These are phyloP conservation scores for Sphaeridia pumilis DNA, from an alignment of 2,888 invertebrate genomes.

Conservation along the genomic window DNA sequence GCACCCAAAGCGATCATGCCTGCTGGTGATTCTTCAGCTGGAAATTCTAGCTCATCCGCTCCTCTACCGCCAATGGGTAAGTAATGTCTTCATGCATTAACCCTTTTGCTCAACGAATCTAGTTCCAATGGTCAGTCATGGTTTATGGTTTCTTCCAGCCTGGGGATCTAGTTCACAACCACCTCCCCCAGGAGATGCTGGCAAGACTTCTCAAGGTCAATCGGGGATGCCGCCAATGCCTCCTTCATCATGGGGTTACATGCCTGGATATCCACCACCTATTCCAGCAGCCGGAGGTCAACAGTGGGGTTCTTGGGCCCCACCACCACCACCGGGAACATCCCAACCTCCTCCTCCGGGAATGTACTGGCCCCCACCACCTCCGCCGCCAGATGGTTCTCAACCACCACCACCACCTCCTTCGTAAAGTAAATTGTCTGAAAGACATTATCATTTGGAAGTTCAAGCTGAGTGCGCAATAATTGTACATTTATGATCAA, in stretches of 20 bases:
- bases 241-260: neutral
- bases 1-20: slow-evolving; percentile 54
- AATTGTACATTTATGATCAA: too few relatives aligned
- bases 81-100: neutral
- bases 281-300: slow-evolving; percentile 31
- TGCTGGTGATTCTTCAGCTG: neutral
- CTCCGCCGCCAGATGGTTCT: slow-evolving; percentile 48
- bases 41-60: neutral
- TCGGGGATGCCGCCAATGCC: neutral
- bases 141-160: neutral
- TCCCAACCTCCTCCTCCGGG: slow-evolving; percentile 45
- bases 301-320: slow-evolving; percentile 31
- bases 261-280: slow-evolving; percentile 35
- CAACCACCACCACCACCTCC: slow-evolving; percentile 42
- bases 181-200: slow-evolving; percentile 9
- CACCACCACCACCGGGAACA: slow-evolving; percentile 37
- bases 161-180: slow-evolving; percentile 1
- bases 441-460: neutral
- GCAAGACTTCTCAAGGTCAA: neutral
- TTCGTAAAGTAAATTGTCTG: slow-evolving; percentile 7
- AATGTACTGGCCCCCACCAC: slow-evolving; percentile 40
- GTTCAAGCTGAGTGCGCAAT: too few relatives aligned
- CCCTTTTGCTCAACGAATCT: neutral
- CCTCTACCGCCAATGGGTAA: slow-evolving; percentile 1
- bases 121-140: neutral